These are phyloP conservation scores for Ceratina australensis DNA, from an alignment of 1,140 invertebrate genomes.

Conservation along the genomic window DNA sequence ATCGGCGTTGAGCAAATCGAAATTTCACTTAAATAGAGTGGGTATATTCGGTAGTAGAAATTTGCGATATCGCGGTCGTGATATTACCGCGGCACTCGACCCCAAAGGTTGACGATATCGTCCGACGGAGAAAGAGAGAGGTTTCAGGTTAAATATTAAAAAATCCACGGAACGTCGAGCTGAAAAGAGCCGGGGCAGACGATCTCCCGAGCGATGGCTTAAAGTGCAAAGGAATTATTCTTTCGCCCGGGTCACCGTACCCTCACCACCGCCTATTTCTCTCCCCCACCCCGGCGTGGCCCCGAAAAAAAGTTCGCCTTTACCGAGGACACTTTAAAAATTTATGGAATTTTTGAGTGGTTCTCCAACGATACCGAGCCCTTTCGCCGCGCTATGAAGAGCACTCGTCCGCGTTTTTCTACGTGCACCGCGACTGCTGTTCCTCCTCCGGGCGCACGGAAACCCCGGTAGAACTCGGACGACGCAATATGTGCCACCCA, in stretches of 20 bases:
- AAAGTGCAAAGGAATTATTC: constrained; percentile 54
- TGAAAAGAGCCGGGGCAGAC: not conserved
- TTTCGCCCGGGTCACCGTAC: constrained; percentile 30
- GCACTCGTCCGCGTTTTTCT: not conserved
- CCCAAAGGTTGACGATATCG: not conserved
- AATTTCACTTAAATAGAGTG: no score
- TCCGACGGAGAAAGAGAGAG: not conserved
- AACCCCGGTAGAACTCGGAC: constrained; percentile 22
- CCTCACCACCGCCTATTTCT: constrained; percentile 20
- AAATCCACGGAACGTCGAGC: not conserved
- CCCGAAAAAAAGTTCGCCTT: constrained; percentile 63
- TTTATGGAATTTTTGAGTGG: constrained; percentile 75
- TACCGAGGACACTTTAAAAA: constrained; percentile 67
- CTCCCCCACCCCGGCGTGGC: not conserved
- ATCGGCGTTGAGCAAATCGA: no score
- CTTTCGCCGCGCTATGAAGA: not conserved
- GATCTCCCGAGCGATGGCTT: constrained; percentile 1
- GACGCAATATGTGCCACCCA: constrained; percentile 62
- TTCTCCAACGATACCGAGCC: constrained; percentile 47
- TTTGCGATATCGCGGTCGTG: no score
- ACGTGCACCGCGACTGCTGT: not conserved
- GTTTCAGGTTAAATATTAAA: not conserved
- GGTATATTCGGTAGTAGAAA: no score
- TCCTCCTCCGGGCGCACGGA: not conserved
- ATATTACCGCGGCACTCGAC: no score